These are phyloP conservation scores for Conomelus anceps DNA, from an alignment of 2,888 invertebrate species.

Conservation along the genomic window DNA sequence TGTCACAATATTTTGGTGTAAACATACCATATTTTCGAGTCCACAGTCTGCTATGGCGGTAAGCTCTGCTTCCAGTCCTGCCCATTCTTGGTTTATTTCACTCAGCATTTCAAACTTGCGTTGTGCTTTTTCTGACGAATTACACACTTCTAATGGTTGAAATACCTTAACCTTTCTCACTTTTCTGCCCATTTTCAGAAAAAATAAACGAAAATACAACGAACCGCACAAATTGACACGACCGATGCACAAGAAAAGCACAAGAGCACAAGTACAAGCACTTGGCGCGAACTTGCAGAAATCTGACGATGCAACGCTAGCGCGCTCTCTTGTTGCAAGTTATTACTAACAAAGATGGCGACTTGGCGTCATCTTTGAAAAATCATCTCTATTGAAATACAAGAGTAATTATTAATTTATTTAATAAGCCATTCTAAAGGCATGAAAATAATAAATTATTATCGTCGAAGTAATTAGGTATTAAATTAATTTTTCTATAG, in stretches of 20 bases:
- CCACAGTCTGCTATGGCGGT: not conserved
- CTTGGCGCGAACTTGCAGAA: not conserved
- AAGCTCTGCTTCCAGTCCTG: not conserved
- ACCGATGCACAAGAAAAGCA: not conserved
- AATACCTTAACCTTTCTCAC: not conserved
- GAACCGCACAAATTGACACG: not conserved
- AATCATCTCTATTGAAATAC: no score
- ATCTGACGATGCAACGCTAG: no score
- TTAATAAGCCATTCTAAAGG: no score
- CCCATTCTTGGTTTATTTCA: not conserved
- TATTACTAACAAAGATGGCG: not conserved
- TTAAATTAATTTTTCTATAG: no score
- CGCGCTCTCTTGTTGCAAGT: not conserved
- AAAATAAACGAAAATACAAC: not conserved
- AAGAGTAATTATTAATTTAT: no score
- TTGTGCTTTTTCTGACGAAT: not conserved
- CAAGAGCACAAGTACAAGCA: not conserved
- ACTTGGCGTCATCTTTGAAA: not conserved
- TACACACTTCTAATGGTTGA: no score
- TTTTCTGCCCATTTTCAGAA: not conserved
- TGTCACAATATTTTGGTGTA: not conserved
- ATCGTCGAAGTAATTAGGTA: no score
- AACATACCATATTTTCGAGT: not conserved
- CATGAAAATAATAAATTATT: no score
- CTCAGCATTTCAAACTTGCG: not conserved